phyloP scores from a whole-genome alignment of 92 coral and sea anemone species.

The Micromussa lordhowensis region DNA sequence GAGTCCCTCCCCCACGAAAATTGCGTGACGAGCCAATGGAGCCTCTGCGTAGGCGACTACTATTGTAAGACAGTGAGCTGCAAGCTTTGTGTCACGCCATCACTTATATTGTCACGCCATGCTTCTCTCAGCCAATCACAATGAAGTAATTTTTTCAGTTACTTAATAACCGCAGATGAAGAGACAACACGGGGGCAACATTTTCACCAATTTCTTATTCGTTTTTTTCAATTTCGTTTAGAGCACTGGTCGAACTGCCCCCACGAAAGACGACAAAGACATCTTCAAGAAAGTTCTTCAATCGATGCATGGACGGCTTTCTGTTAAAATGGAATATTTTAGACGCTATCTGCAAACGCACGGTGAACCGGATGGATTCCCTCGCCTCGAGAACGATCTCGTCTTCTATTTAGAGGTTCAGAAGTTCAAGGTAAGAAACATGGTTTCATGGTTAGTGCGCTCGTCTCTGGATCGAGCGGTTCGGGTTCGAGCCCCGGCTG shows the following conservation, averaged over 20 bases:
- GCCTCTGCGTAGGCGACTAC: too few relatives aligned
- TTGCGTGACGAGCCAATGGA: too few relatives aligned
- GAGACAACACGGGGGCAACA: not conserved
- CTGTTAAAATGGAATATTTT: slow-evolving; percentile 86
- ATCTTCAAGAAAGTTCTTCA: slow-evolving; percentile 81
- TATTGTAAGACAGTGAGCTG: too few relatives aligned
- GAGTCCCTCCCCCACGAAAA: too few relatives aligned
- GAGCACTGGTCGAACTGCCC: slow-evolving; percentile 92
- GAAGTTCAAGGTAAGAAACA: slow-evolving; percentile 82
- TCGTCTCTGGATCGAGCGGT: too few relatives aligned
- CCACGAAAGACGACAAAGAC: slow-evolving; percentile 88
- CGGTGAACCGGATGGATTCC: slow-evolving; percentile 88
- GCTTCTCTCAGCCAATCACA: too few relatives aligned
- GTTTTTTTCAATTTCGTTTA: not conserved
- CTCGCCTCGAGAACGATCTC: slow-evolving; percentile 92
- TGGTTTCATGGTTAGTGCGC: too few relatives aligned
- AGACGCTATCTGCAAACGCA: slow-evolving; percentile 90
- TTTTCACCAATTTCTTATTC: not conserved
- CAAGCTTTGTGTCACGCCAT: too few relatives aligned
- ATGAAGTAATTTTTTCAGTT: too few relatives aligned
- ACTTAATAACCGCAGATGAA: not conserved
- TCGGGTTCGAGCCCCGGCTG: too few relatives aligned
- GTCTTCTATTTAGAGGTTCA: slow-evolving; percentile 94
- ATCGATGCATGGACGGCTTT: slow-evolving; percentile 86
- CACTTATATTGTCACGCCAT: too few relatives aligned